Evolutionary conservation across 2,888 invertebrate genomes (phyloP), one percentile per base, ranked within the genome.

Genomic region (Acronicta leporina): DNA sequence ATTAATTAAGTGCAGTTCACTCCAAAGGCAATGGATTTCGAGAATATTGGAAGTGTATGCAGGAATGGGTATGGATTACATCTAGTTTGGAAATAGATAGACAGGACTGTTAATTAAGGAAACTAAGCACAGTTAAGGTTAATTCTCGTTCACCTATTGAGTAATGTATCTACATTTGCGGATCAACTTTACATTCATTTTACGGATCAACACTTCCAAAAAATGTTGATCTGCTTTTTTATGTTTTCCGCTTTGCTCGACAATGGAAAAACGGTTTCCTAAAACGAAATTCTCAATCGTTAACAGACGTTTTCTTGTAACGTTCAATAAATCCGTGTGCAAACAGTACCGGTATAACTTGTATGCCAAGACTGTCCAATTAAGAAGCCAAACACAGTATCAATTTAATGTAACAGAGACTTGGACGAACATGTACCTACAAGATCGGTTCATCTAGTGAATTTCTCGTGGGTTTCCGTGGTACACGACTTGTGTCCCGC

Each of bases 391-490:
- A 83, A 83, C 84, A 84, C 83, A 79, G 80, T 82, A 84, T 89
- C 92, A 90, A 92, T 92, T 91, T 91, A 89, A 83, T 89, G 87
- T 85, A 87, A 92, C 91, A 91, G 88, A 88, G 88, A 87, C 89
- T 84, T 83, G 83, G 79, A 56, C 71, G 80, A 73, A 74, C 79
- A 75, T 81, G 81, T 79, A 76, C 20, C 20, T 20, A 20, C 76
- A 76, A 76, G 76, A 76, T 76, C 63, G 88, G 86, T 83, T 85
- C 87, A 85, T 87, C 88, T 87, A 85, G 85, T 84, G 87, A 81
- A 87, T 88, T 88, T 83, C 89, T 90, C 88, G 82, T 84, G 81
- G 85, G 80, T 83, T 84, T 81, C 83, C 81, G 80, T 70, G 81
- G 78, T 80, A 89, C 90, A 88, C 75, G 86, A 86, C 86, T 83